These are phyloP conservation scores for Sebastes fasciatus DNA, from an alignment of 2,113 vertebrate species.

Conservation along the genomic window DNA sequence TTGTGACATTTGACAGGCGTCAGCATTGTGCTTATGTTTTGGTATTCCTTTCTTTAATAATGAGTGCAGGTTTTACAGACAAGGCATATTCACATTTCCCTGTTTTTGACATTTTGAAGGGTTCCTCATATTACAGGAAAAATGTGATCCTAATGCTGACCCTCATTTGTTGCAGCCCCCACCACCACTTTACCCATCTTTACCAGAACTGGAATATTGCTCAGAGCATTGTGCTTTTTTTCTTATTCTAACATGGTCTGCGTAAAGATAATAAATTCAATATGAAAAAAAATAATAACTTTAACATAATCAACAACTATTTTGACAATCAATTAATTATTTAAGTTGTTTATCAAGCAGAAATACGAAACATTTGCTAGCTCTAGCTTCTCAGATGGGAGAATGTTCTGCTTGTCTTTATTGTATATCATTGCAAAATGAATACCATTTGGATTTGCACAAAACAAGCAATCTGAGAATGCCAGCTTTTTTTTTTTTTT, in stretches of 20 bases:
- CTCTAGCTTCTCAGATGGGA: not conserved
- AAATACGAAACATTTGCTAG: not conserved
- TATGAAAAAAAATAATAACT: not conserved
- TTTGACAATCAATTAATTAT: not conserved
- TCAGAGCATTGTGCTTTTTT: not conserved
- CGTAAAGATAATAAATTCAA: not conserved
- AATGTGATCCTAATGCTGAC: too few species aligned
- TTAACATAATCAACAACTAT: not conserved
- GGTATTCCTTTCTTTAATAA: not conserved
- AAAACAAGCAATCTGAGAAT: not conserved
- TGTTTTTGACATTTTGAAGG: not conserved
- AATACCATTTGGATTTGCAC: not conserved
- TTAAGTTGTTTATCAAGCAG: not conserved
- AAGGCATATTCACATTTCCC: not conserved
- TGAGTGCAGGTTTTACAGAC: not conserved
- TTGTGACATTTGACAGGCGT: not conserved
- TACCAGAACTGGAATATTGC: not conserved
- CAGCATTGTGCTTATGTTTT: not conserved
- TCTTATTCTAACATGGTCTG: not conserved
- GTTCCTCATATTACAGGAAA: not conserved
- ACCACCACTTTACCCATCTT: not conserved
- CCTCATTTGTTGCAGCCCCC: not conserved
- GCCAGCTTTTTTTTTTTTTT: not conserved
- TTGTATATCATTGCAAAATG: not conserved
- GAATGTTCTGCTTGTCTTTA: not conserved